These are phyloP conservation scores for Cyclura pinguis DNA, from an alignment of 2,797 vertebrate genomes.

Conservation along the genomic window DNA sequence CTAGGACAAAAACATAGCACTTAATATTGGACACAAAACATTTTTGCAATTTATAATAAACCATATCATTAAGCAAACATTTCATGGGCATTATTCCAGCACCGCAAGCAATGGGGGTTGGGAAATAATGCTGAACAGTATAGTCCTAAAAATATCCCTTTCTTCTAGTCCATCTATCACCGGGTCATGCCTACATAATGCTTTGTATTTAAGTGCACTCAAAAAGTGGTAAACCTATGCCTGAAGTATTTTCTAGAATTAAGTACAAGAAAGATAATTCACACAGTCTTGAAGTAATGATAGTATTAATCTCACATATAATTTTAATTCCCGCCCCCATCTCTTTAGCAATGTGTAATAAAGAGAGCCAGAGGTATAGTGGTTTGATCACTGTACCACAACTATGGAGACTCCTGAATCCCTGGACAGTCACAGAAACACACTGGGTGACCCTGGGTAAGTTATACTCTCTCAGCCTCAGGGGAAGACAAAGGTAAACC, in stretches of 20 bases:
- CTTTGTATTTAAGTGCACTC: conserved; percentile 3
- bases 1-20: not conserved
- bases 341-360: too few relatives aligned
- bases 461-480: too few relatives aligned
- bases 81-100: not conserved
- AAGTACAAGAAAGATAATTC: not conserved
- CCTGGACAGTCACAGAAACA: too few relatives aligned
- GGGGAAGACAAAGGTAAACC: too few relatives aligned
- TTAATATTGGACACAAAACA: not conserved
- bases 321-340: too few relatives aligned
- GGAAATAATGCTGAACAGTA: not conserved
- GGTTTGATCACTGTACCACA: too few relatives aligned
- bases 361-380: too few relatives aligned
- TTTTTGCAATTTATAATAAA: not conserved
- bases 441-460: too few relatives aligned
- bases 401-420: too few relatives aligned
- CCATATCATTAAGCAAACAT: not conserved
- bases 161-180: not conserved
- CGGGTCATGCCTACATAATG: not conserved
- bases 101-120: not conserved
- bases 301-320: not conserved
- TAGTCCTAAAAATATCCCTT: not conserved
- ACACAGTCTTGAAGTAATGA: not conserved
- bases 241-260: not conserved
- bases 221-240: conserved; percentile 32